Conservation (phyloP, 2,888 invertebrate species). For the Xylophagus ater region DNA sequence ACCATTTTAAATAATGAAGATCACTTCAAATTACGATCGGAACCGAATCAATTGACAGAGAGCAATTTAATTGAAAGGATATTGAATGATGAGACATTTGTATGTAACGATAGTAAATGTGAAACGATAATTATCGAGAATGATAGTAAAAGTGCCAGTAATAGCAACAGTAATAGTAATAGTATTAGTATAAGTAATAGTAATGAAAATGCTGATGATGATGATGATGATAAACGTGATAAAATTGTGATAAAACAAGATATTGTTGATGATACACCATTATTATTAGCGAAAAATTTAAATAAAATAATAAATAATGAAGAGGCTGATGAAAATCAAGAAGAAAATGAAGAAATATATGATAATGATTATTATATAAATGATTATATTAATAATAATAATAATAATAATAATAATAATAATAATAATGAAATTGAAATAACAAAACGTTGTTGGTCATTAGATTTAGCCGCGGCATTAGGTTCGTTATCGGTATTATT, state of each 20-base stretch:
- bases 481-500: slow-evolving; percentile 36
- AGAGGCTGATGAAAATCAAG: not conserved
- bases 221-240: slow-evolving; percentile 1
- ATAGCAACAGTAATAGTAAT: not conserved
- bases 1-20: too few species aligned
- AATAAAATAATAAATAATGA: not conserved
- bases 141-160: slow-evolving; percentile 24
- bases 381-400: slow-evolving; percentile 1
- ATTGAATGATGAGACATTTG: not conserved
- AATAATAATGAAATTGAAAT: not conserved
- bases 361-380: slow-evolving; percentile 3
- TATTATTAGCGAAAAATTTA: not conserved
- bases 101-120: slow-evolving; percentile 10
- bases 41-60: too few species aligned
- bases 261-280: too few species aligned
- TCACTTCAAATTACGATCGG: not conserved
- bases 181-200: not conserved
- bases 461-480: slow-evolving; percentile 36
- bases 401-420: slow-evolving; percentile 5
- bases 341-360: not conserved
- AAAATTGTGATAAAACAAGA: slow-evolving; percentile 7
- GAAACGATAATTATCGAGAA: slow-evolving; percentile 20
- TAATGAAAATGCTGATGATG: not conserved
- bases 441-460: slow-evolving; percentile 32
- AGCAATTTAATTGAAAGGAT: too few species aligned